Base-by-base conservation (phyloP, 2,113 vertebrate genomes). In the Tetrao urogallus region DNA sequence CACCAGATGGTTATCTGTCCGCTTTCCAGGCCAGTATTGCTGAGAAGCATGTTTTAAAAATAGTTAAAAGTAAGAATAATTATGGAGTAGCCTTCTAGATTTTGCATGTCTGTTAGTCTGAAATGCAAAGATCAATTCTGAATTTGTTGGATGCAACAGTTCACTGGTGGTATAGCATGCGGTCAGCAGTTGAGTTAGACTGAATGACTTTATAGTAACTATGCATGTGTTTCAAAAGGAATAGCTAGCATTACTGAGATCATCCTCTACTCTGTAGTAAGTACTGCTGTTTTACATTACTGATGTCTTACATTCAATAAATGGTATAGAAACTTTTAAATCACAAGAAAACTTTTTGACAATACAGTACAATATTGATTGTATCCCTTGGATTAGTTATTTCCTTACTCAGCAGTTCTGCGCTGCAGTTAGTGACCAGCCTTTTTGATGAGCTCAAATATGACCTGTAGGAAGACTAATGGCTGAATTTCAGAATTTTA, bases 11-110 rank as follows among this genome's bases (percentile, higher is more conserved):
- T 81, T 90, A 78, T 77, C 60, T 95, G 45, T 85, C 48, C 78
- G 1, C 28, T 92, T 87, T 94, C 72, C 67, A 79, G 67, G 19
- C 48, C 54, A 50, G 22, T 79, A 22, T 81, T 88, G 30, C 63
- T 87, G 70, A 90, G 43, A 27, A 4, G 8, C 80, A 18, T 72
- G 20, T 71, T 90, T 89, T 71, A 93, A 86, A 95, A 89, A 22
- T 11, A 72, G 24, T 92, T 93, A 75, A 54, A 83, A 40, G 74
- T 74, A 42, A 71, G 2, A 80, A 3, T 54, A 75, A 40, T 61
- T 84, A 28, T 57, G 83, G 52, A 83, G 42, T 58, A 82, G 42
- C 56, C 50, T 90, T 86, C 52, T 45, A 47, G 34, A 65, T 22
- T 78, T 92, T 21, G 50, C 43, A n/a, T 77, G 15, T 65, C 11